Conservation (phyloP, 2,888 invertebrate species). For the Tortricodes alternella region DNA sequence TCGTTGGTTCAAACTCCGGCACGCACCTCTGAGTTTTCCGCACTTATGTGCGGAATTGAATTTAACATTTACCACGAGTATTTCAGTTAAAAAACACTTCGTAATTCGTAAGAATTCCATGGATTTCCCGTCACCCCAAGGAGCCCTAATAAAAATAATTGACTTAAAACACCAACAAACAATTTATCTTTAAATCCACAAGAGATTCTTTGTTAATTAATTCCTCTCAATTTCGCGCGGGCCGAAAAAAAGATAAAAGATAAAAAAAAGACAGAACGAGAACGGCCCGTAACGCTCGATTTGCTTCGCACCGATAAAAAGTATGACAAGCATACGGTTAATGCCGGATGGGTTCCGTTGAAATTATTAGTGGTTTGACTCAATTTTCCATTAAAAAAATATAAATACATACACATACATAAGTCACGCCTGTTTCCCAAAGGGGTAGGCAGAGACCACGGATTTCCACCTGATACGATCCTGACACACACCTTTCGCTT, state of each 20-base stretch:
- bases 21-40: too few relatives aligned
- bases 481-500: too few relatives aligned
- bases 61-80: too few relatives aligned
- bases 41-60: too few relatives aligned
- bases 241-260: constrained; percentile 43
- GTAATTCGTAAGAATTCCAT: too few relatives aligned
- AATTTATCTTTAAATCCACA: constrained; percentile 34
- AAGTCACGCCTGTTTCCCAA: too few relatives aligned
- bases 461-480: too few relatives aligned
- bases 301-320: constrained; percentile 48
- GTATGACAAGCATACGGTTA: constrained; percentile 14
- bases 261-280: constrained; percentile 47
- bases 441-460: too few relatives aligned
- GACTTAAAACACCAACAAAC: constrained; percentile 19
- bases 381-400: background rate
- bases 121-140: too few relatives aligned
- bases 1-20: too few relatives aligned
- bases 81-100: too few relatives aligned
- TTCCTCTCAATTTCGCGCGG: constrained; percentile 56
- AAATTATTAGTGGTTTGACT: background rate
- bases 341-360: constrained; percentile 25
- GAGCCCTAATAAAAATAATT: constrained; percentile 13
- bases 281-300: constrained; percentile 58
- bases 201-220: constrained; percentile 54
- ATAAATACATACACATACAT: too few relatives aligned